A percentile compares a stretch with the other conserved stretches of the same genome.
phyloP scores from a whole-genome alignment of 2,888 invertebrate species.

The Troides oblongomaculatus region DNA sequence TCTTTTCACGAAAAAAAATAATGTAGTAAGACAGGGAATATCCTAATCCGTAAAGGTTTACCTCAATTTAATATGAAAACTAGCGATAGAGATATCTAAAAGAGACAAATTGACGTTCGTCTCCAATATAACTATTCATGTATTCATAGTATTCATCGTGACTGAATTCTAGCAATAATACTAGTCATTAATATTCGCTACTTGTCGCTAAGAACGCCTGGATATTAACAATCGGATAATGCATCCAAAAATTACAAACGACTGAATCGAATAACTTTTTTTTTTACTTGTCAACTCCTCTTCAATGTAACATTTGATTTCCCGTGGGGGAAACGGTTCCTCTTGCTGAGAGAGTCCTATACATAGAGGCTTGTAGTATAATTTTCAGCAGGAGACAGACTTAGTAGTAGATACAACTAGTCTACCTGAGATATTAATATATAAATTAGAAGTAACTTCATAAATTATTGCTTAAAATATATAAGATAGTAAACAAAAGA shows the following conservation, averaged over 20 bases:
- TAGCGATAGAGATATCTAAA: not conserved
- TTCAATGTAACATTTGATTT: not conserved
- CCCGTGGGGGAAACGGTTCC: too few species aligned
- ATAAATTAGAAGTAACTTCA: too few species aligned
- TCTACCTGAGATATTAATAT: too few species aligned
- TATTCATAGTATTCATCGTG: slow-evolving; percentile 5
- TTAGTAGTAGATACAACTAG: too few species aligned
- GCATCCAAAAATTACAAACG: not conserved
- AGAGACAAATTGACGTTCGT: not conserved
- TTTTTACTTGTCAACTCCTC: not conserved
- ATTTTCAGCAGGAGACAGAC: too few species aligned
- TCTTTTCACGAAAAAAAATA: too few species aligned
- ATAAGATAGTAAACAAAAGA: too few species aligned
- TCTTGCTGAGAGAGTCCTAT: too few species aligned
- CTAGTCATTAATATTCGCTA: slow-evolving; percentile 6
- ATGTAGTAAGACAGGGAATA: too few species aligned
- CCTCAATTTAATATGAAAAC: not conserved
- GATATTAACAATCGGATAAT: not conserved
- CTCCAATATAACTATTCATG: slow-evolving; percentile 5
- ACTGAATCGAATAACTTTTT: not conserved
- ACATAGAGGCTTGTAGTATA: too few species aligned
- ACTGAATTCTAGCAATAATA: slow-evolving; percentile 12
- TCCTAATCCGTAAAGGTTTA: too few species aligned
- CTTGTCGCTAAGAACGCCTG: slow-evolving; percentile 2
- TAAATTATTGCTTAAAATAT: too few species aligned